Conservation (phyloP, 2,113 vertebrate species). For the Aegypius monachus region DNA sequence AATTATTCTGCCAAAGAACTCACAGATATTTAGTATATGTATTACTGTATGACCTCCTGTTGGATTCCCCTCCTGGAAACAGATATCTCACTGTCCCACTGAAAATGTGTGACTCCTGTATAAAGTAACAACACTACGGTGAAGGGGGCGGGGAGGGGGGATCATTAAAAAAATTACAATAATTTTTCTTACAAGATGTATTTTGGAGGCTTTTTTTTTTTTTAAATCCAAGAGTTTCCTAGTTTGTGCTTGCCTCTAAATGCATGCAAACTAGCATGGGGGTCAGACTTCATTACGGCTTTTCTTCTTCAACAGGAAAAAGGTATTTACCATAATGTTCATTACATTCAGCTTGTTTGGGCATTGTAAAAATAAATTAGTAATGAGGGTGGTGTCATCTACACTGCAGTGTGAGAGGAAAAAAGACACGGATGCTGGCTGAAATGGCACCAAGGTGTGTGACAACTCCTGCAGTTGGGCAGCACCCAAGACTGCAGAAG, state of each 20-base stretch:
- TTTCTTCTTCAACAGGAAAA: not conserved
- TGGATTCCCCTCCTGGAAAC: not conserved
- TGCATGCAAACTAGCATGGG: not conserved
- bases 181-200: not conserved
- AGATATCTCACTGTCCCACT: not conserved
- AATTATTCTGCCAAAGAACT: not conserved
- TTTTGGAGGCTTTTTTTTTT: not conserved
- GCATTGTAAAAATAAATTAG: not conserved
- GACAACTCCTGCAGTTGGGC: not conserved
- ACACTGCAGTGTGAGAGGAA: not conserved
- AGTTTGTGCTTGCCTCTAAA: not conserved
- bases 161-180: fast-evolving
- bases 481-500: not conserved
- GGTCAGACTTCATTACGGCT: not conserved
- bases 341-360: not conserved
- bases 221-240: not conserved
- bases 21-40: not conserved
- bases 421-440: not conserved
- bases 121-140: not conserved
- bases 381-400: not conserved
- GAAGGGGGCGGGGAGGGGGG: not conserved
- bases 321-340: not conserved
- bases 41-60: not conserved
- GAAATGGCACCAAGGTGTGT: not conserved
- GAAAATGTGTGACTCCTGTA: not conserved